Base-by-base conservation (phyloP, 1,140 invertebrate species). In the Anagrus nilaparvatae region DNA sequence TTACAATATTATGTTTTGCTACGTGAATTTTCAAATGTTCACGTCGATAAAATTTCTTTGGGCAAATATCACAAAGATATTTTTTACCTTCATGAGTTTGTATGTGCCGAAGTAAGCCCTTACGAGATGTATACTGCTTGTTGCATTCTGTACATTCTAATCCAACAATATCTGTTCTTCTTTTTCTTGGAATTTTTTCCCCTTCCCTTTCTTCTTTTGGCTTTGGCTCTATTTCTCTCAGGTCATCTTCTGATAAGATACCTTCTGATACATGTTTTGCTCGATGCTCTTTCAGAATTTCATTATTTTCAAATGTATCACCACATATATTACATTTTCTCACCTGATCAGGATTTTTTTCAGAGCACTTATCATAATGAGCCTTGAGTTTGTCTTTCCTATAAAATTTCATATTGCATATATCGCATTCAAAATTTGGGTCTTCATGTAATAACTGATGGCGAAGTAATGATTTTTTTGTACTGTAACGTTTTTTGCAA, bases 21-120 rank as follows among this genome's bases (percentile, higher is more conserved):
- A 67, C 64, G 28, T 69, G 66, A 20, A 69, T 65, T 33, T 69
- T 67, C 7, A 69, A 40, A 50, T 78, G 77, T 44, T 79, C 78
- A 33, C 78, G 75, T 1, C 77, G 67, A 12, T 78, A 77, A 46
- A 81, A 77, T 51, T 77, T 76, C 40, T 81, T 78, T 14, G 77
- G 73, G 40, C 77, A 79, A 33, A 77, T 78, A 13, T 74, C 74
- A 52, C 77, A 79, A 3, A 77, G 68, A 32, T 78, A 78, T 33
- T 77, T 79, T 48, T 79, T 78, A 6, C 77, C 73, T 44, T 79
- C 76, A 49, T 81, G 79, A 13, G 76, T 39, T 44, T 76, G 73
- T 57, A 77, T 74, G 27, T 76, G 74, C 0, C 75, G 63, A 16
- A 75, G 59, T 1, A 76, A 47, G 40, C 75, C 75, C 17, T 75